Evolutionary conservation across 2,797 vertebrate genomes (phyloP), one percentile per base, ranked within the genome.

Genomic region (Eospalax fontanierii): DNA sequence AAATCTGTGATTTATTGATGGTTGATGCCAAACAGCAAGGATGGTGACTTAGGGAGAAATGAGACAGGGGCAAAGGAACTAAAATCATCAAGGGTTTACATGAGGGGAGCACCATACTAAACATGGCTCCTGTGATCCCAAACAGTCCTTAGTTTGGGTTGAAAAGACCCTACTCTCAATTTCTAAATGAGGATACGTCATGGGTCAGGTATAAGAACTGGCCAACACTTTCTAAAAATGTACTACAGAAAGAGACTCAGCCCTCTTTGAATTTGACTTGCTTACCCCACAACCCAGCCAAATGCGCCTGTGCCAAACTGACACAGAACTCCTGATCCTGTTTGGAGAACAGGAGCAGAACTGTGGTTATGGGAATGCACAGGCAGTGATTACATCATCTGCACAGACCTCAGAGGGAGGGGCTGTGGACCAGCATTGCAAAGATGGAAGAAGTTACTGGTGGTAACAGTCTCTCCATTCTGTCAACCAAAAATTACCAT

Each of bases 301-400:
- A 0, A 14, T 0, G 35, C 22, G 7, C 12, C 40, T 6, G 1
- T 3, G 35, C 11, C 12, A 0, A 40, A 6, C 2, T 3, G 35
- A 76, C 15, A 0, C 24, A n/a, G 15, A 71, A 6, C 1, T 21
- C 28, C 75, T 15, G 6, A 4, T 22, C 2, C 8, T 71, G 14
- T 22, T 30, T 57, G 43, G 35, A 8, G 18, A 38, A 2, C 15
- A 18, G 35, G 26, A 50, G 28, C 8, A 87, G 1, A 24, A 24
- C 1, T 73, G 0, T 2, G 9, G 12, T 8, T 50, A 16, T 28
- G 21, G 11, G 18, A 57, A 15, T 1, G 2, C 46, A 7, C 38
- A n/a, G n/a, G 33, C 8, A 76, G 35, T 40, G 22, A 38, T 63
- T 6, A 6, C 1, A 2, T 28, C 18, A 24, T 35, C 57, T 92